phyloP scores from a whole-genome alignment of 2,113 vertebrate species.

The Albula goreensis region DNA sequence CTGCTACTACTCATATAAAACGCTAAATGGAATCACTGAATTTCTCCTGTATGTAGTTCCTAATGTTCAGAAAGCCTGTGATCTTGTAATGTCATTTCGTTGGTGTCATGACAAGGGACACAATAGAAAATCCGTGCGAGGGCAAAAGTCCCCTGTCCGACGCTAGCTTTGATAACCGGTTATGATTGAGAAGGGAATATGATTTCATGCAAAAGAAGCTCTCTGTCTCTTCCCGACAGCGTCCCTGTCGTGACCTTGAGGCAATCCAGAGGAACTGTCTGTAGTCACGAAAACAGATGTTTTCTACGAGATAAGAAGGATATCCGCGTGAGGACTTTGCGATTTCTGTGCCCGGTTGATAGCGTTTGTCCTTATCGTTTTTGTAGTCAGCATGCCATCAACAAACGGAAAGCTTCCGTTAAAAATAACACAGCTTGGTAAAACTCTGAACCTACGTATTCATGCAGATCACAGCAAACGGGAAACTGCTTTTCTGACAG shows the following conservation, averaged over 20 bases:
- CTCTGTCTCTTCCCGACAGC: not conserved
- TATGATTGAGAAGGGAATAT: not conserved
- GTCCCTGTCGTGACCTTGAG: not conserved
- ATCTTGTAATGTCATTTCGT: no score
- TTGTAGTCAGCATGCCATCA: not conserved
- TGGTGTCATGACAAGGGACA: not conserved
- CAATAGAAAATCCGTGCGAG: not conserved
- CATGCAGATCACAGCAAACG: not conserved
- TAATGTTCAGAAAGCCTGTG: no score
- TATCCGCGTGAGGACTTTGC: not conserved
- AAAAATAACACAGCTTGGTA: not conserved
- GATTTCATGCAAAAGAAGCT: not conserved
- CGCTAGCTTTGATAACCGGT: not conserved
- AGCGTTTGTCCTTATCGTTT: not conserved
- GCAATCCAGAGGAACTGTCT: not conserved
- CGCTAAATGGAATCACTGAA: no score
- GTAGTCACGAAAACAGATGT: not conserved
- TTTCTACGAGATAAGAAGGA: not conserved
- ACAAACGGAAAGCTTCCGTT: not conserved
- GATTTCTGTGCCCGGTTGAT: not conserved
- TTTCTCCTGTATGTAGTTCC: no score
- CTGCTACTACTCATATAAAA: no score
- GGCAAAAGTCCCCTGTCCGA: not conserved
- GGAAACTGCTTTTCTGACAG: not conserved
- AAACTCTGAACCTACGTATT: not conserved